These are phyloP conservation scores for Leucoraja erinaceus DNA, from an alignment of 2,113 vertebrate genomes.

Conservation along the genomic window DNA sequence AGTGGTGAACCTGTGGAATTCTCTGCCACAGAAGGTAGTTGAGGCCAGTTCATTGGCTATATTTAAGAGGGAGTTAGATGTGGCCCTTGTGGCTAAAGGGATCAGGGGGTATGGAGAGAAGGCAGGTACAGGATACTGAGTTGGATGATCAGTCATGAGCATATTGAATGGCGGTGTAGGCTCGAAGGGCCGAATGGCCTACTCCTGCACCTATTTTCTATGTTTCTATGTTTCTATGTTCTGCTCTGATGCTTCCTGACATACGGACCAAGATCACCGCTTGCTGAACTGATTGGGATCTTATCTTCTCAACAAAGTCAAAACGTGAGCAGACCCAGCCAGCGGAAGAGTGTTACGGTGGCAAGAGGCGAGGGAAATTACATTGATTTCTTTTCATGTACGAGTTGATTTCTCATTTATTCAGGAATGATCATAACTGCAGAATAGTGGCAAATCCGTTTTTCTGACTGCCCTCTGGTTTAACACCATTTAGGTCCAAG, in stretches of 20 bases:
- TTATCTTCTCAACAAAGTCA: neutral
- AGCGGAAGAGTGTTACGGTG: neutral
- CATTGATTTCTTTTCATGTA: neutral
- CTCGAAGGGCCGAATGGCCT: no score
- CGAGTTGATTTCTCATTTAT: neutral
- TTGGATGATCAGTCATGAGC: no score
- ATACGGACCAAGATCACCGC: neutral
- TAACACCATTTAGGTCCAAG: neutral
- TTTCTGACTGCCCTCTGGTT: neutral
- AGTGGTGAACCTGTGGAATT: no score
- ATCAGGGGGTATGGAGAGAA: no score
- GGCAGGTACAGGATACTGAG: no score
- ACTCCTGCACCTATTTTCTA: no score
- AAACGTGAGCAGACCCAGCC: neutral
- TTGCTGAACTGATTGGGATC: neutral
- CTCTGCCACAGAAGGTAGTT: no score
- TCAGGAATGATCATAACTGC: neutral
- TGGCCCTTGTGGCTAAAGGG: no score
- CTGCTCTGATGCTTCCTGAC: neutral
- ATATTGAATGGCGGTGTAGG: no score
- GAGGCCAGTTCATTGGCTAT: no score
- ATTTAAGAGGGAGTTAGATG: no score
- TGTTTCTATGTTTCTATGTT: no score
- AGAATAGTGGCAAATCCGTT: neutral
- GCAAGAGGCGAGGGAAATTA: neutral